phyloP scores from a whole-genome alignment of 2,888 invertebrate species.

The Diarsia brunnea region DNA sequence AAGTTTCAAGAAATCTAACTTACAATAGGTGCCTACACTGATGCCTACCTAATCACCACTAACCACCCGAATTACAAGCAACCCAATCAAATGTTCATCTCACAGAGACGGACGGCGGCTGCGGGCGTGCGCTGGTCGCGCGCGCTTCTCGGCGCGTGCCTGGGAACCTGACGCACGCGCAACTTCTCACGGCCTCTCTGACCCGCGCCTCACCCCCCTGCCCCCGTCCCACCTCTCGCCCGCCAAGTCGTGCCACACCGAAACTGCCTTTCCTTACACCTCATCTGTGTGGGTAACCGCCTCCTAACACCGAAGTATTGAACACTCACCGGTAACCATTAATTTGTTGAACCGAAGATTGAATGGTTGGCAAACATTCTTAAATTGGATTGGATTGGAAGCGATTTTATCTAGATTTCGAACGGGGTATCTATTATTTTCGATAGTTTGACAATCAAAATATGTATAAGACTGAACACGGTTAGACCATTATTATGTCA shows the following conservation, averaged over 20 bases:
- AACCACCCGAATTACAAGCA: conserved; percentile 31
- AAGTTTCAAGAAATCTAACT: background rate
- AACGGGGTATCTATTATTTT: background rate
- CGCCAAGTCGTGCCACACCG: conserved; percentile 66
- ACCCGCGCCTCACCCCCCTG: conserved; percentile 70
- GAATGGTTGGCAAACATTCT: conserved; percentile 62
- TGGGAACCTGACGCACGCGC: conserved; percentile 90
- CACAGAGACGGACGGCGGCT: conserved; percentile 54
- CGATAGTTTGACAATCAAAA: background rate
- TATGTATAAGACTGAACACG: background rate
- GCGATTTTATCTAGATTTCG: conserved; percentile 19
- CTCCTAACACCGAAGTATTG: conserved; percentile 63
- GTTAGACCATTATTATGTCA: background rate
- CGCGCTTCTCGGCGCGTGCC: conserved; percentile 86
- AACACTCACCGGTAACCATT: conserved; percentile 59
- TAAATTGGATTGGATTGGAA: conserved; percentile 23
- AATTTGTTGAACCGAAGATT: conserved; percentile 66
- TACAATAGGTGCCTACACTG: background rate
- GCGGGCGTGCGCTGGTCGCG: conserved; percentile 66
- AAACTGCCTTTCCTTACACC: conserved; percentile 73
- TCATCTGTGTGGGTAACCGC: conserved; percentile 69
- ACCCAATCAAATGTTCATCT: conserved; percentile 48
- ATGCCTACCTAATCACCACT: conserved; percentile 21
- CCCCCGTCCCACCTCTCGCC: conserved; percentile 17
- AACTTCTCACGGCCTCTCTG: conserved; percentile 89